Evolutionary conservation across 2,888 invertebrate genomes (phyloP), one percentile per base, ranked within the genome.

Genomic region (Leptinotarsa peninsularis): DNA sequence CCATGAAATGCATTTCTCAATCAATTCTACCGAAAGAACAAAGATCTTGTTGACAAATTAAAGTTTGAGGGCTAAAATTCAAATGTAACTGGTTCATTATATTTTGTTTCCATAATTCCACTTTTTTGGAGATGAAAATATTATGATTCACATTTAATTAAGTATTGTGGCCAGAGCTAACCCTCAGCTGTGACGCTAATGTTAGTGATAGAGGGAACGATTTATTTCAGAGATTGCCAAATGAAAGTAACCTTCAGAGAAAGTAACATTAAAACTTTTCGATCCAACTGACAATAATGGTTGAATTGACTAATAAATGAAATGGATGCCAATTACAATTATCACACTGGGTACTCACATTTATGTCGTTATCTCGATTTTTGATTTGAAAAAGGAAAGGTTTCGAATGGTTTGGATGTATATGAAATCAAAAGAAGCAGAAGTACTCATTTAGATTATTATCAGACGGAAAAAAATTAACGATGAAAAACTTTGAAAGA

Each of bases 181-280:
- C 7, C 33, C 33, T 33, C 7, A 33, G 7, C 33, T 33, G 33
- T 33, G 33, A 63, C 63, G 63, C 63, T n/a, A 33, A 63, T 63
- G 63, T 27, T 14, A 43, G n/a, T 33, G 33, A 43, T 27, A 23
- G 4, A 60, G 27, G 10, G 4, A n/a, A 43, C n/a, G 63, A 33
- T n/a, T 63, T 63, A 63, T 33, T 27, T 10, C 4, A n/a, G 13
- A 63, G 63, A 33, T 15, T 63, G 33, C 43, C 63, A 18, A 33
- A 63, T 63, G 63, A 63, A 63, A 63, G 63, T 63, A 63, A 63
- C 63, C 43, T 63, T 43, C 63, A 33, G 63, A 43, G 63, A 63
- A 63, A 63, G 63, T 63, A 33, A 33, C 17, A 63, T 21, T 15
- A 15, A 58, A 58, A 4, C 21, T 21, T 63, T 33, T 63, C 18